Percentiles rank a stretch among this genome's conserved stretches.
Evolutionary conservation across 2,888 invertebrate species (phyloP).

Genomic region (Drosophila lutescens): DNA sequence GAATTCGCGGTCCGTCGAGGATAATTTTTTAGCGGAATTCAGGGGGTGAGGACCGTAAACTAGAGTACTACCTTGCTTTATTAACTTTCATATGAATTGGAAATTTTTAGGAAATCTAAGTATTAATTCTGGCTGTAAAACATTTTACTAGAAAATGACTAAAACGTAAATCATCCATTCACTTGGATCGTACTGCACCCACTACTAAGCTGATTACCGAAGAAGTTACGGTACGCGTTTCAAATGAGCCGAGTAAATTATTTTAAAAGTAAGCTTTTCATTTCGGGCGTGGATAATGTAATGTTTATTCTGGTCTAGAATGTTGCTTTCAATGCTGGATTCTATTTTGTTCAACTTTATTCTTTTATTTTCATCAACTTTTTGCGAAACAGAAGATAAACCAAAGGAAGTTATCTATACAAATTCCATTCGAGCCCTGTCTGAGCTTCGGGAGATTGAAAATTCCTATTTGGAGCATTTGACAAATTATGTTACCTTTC

Average conservation of each 20-base stretch:
- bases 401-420: conserved; percentile 6
- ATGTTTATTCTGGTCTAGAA: background rate
- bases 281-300: no score
- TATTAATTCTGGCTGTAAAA: no score
- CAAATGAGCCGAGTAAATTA: background rate
- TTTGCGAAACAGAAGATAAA: background rate
- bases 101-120: no score
- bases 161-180: no score
- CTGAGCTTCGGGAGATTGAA: conserved; percentile 27
- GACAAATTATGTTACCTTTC: conserved; percentile 1
- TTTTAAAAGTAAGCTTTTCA: background rate
- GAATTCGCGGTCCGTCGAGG: no score
- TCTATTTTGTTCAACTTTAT: background rate
- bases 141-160: no score
- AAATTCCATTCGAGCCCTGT: conserved; percentile 26
- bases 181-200: no score
- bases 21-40: no score
- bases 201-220: background rate
- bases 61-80: no score
- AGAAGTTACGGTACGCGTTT: background rate
- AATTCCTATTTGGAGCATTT: conserved; percentile 27
- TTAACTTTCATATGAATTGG: no score
- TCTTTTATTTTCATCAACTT: background rate
- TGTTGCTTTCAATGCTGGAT: background rate
- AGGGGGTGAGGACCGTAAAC: no score